Conservation (phyloP, 2,113 vertebrate species). For the Hyla sarda region DNA sequence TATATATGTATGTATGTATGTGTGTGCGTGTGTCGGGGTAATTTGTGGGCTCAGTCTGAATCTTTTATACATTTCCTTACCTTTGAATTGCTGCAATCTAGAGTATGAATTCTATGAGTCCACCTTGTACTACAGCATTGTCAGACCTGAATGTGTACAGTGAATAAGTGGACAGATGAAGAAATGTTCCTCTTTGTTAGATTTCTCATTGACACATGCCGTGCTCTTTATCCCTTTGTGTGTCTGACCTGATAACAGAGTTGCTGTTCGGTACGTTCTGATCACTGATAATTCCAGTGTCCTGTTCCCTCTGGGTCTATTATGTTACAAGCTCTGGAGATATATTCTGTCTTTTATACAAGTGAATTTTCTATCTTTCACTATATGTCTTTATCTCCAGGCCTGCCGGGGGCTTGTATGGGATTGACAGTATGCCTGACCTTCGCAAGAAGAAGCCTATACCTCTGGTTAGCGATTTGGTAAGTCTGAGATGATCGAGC, state of each 20-base stretch:
- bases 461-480: slow-evolving; percentile 96
- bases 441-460: slow-evolving; percentile 95
- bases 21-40: no score
- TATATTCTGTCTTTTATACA: neutral
- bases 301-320: neutral
- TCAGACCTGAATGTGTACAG: neutral
- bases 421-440: slow-evolving; percentile 98
- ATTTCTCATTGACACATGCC: neutral
- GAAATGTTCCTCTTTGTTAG: neutral
- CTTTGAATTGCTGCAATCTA: neutral
- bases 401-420: slow-evolving; percentile 89
- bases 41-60: neutral
- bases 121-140: neutral
- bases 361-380: neutral
- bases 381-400: slow-evolving; percentile 66
- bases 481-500: slow-evolving; percentile 71
- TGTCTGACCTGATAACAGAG: neutral
- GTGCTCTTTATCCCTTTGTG: neutral
- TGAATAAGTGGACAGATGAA: neutral
- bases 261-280: neutral
- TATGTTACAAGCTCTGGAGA: neutral
- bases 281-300: neutral
- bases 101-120: neutral
- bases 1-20: no score
- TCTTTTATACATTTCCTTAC: neutral